phyloP scores from a whole-genome alignment of 2,888 invertebrate genomes.

The Eristalis tenax region DNA sequence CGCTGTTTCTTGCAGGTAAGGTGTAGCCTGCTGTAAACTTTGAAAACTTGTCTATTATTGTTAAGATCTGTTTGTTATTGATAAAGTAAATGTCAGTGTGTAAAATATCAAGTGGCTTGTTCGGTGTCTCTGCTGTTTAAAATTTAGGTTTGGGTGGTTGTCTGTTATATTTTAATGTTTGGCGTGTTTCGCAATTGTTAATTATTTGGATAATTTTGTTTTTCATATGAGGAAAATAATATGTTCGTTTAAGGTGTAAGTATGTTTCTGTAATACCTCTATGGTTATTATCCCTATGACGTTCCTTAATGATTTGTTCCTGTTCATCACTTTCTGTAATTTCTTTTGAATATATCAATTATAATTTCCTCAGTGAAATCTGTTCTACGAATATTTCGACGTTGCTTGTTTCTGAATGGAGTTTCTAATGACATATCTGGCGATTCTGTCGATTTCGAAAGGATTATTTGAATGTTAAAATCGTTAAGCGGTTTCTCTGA shows the following conservation, averaged over 20 bases:
- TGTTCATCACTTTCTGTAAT: background rate
- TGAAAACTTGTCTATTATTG: background rate
- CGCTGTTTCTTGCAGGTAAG: constrained; percentile 17
- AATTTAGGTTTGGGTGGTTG: background rate
- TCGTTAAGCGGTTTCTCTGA: background rate
- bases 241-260: background rate
- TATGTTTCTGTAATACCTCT: background rate
- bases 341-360: background rate
- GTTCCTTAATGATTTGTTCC: background rate
- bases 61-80: no score
- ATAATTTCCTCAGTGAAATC: background rate
- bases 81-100: background rate
- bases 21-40: constrained; percentile 24
- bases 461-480: background rate
- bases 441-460: no score
- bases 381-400: background rate
- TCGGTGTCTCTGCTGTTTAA: background rate
- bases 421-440: background rate
- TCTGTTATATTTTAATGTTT: background rate
- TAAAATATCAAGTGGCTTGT: background rate
- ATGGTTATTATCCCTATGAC: background rate
- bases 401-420: background rate
- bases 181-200: no score
- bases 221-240: background rate
- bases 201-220: background rate